phyloP scores from a whole-genome alignment of 1,140 invertebrate genomes.

The Geopemphigus sp. region DNA sequence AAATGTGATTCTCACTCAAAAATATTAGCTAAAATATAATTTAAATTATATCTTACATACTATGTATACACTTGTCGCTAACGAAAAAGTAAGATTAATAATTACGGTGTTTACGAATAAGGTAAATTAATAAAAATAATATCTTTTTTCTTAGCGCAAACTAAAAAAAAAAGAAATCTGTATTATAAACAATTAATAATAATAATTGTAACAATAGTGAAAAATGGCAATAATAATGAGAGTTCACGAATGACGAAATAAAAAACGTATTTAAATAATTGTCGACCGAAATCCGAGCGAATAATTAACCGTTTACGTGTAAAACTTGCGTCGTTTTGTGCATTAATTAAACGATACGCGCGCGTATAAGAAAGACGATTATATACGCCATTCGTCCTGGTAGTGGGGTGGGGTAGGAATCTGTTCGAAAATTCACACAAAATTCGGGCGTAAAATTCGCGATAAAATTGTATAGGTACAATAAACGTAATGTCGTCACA shows the following conservation, averaged over 20 bases:
- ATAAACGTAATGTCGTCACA: too few species aligned
- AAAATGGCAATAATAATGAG: neutral
- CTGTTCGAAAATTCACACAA: too few species aligned
- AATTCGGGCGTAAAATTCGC: too few species aligned
- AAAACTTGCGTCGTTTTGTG: too few species aligned
- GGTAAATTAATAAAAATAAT: neutral
- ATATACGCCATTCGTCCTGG: too few species aligned
- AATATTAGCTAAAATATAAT: conserved; percentile 3
- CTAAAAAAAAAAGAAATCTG: neutral
- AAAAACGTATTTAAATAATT: neutral
- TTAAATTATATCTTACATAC: neutral
- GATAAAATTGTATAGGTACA: too few species aligned
- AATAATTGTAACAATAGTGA: neutral
- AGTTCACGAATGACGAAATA: neutral
- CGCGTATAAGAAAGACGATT: too few species aligned
- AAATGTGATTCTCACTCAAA: conserved; percentile 27
- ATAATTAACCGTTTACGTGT: neutral
- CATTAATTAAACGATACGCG: too few species aligned
- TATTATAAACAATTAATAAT: neutral
- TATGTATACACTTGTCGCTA: neutral
- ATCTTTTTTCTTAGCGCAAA: neutral
- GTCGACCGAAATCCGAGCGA: neutral
- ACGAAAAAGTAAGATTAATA: neutral
- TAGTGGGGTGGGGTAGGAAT: too few species aligned
- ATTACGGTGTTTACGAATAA: neutral